Percentiles rank a stretch among this genome's conserved stretches.
Conservation (phyloP, 2,888 invertebrate genomes). For the Leptinotarsa tumamoca region DNA sequence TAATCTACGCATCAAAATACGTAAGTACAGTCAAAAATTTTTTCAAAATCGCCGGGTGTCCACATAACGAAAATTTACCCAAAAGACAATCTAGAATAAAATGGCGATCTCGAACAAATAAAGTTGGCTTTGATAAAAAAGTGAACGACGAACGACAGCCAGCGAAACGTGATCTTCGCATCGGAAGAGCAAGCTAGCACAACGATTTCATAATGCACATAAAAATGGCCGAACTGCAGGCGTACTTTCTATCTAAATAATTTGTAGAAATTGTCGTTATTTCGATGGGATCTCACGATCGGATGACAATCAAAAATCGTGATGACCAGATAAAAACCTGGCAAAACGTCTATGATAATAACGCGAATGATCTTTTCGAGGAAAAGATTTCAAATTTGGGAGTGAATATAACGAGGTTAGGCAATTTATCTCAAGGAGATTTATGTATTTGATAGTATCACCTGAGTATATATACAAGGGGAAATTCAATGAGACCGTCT, state of each 20-base stretch:
- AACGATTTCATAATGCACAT: constrained; percentile 22
- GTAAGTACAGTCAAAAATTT: no score
- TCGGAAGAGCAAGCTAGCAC: constrained; percentile 1
- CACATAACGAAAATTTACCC: no score
- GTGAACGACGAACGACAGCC: constrained; percentile 13
- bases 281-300: constrained; percentile 13
- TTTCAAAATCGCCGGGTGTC: no score
- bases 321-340: neutral
- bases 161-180: constrained; percentile 15
- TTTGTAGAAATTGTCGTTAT: constrained; percentile 22
- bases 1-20: no score
- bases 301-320: constrained; percentile 15
- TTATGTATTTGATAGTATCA: neutral
- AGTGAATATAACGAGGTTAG: neutral
- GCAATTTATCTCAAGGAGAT: neutral
- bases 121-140: neutral
- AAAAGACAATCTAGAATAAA: no score
- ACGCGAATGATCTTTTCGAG: neutral
- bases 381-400: neutral
- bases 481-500: neutral
- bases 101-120: neutral
- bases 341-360: constrained; percentile 1
- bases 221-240: constrained; percentile 22
- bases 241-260: constrained; percentile 29
- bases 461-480: neutral